These are phyloP conservation scores for Lithophane leautieri DNA, from an alignment of 2,888 invertebrate species.

Conservation along the genomic window DNA sequence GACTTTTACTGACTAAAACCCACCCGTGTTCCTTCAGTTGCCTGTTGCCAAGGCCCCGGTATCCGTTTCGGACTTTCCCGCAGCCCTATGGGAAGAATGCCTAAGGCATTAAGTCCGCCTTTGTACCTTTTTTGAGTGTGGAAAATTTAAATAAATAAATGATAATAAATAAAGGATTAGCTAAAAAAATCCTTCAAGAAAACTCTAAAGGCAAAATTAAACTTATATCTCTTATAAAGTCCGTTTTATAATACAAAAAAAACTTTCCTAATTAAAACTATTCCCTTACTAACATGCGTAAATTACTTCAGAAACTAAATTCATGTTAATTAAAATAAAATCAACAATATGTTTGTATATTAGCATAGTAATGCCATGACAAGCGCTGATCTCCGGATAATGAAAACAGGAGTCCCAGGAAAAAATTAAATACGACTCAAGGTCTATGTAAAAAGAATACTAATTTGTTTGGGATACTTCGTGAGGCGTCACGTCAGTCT, in stretches of 20 bases:
- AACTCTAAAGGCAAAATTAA: slow-evolving; percentile 4
- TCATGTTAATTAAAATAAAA: slow-evolving; percentile 1
- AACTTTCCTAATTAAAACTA: slow-evolving; percentile 9
- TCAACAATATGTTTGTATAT: slow-evolving; percentile 14
- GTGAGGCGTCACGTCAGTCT: slow-evolving; percentile 35
- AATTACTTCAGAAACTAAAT: not conserved
- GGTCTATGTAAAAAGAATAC: slow-evolving; percentile 47
- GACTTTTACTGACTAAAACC: too few relatives aligned
- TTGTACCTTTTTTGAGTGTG: too few relatives aligned
- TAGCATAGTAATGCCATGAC: slow-evolving; percentile 22
- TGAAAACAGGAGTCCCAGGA: slow-evolving; percentile 25
- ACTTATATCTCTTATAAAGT: not conserved
- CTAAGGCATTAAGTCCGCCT: too few relatives aligned
- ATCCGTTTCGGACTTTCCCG: too few relatives aligned
- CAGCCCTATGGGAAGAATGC: too few relatives aligned
- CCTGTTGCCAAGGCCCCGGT: too few relatives aligned
- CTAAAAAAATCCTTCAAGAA: slow-evolving; percentile 6
- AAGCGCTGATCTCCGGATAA: slow-evolving; percentile 27
- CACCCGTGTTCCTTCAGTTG: too few relatives aligned
- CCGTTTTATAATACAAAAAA: not conserved
- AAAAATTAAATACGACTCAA: slow-evolving; percentile 43
- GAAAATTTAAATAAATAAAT: too few relatives aligned
- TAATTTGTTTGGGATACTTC: slow-evolving; percentile 50
- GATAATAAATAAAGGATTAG: not conserved
- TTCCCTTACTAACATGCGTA: accelerated